These are phyloP conservation scores for Hippocampus zosterae DNA, from an alignment of 2,113 vertebrate genomes.

Conservation along the genomic window DNA sequence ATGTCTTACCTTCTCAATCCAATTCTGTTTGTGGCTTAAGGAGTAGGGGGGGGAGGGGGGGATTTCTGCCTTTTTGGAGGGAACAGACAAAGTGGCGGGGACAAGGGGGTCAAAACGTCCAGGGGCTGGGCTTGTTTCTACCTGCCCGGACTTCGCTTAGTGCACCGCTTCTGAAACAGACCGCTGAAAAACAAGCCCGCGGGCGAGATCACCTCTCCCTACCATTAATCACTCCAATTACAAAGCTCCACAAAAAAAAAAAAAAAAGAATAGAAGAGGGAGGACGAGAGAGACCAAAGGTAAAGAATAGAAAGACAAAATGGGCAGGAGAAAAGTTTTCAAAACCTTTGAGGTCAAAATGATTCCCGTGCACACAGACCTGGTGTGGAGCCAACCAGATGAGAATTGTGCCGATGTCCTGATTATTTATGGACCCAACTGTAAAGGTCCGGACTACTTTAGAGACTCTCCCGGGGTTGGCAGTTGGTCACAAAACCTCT, in stretches of 20 bases:
- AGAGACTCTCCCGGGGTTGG: no score
- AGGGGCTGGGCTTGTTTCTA: constrained; percentile 58
- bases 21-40: constrained; percentile 35
- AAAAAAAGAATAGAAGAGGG: constrained; percentile 24
- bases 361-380: neutral
- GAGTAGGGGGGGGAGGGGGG: neutral
- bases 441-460: no score
- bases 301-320: constrained; percentile 11
- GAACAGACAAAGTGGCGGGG: constrained; percentile 53
- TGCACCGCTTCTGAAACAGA: constrained; percentile 51
- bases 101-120: constrained; percentile 53
- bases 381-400: no score
- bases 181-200: constrained; percentile 60
- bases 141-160: constrained; percentile 45
- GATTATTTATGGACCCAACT: no score
- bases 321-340: neutral
- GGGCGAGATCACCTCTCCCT: constrained; percentile 64
- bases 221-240: constrained; percentile 74
- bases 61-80: constrained; percentile 41
- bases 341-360: neutral
- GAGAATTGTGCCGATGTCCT: no score
- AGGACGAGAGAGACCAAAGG: constrained; percentile 20
- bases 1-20: constrained; percentile 28
- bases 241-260: constrained; percentile 50
- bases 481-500: no score